Conservation (phyloP, 2,113 vertebrate genomes). For the Dendrocopos noguchii region DNA sequence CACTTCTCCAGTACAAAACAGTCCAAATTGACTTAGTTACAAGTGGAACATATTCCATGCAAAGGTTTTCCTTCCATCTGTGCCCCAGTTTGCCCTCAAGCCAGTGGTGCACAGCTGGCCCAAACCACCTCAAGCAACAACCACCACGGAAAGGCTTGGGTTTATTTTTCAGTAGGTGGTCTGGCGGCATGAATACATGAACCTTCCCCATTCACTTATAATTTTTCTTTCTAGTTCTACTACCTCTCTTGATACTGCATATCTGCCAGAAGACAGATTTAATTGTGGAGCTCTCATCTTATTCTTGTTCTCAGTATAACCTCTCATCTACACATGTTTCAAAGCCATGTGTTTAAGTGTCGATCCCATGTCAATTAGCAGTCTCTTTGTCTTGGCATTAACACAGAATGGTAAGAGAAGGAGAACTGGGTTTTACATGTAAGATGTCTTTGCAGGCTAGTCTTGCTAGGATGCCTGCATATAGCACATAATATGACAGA, state of each 20-base stretch:
- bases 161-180: background rate
- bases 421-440: background rate
- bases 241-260: background rate
- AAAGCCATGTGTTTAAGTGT: background rate
- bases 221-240: background rate
- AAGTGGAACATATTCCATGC: background rate
- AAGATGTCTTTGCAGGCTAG: no score
- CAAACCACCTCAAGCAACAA: background rate
- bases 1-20: background rate
- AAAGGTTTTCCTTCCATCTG: background rate
- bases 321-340: background rate
- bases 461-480: no score
- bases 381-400: background rate
- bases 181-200: background rate
- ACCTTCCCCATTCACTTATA: background rate
- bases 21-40: background rate
- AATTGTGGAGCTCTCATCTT: background rate
- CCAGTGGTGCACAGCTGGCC: background rate
- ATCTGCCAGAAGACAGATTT: background rate
- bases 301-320: background rate
- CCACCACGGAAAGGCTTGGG: background rate
- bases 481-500: no score
- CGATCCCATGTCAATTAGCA: background rate
- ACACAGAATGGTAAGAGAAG: background rate
- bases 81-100: background rate